Base-by-base conservation (phyloP, 1,140 invertebrate species). In the Cardiocondyla obscurior region DNA sequence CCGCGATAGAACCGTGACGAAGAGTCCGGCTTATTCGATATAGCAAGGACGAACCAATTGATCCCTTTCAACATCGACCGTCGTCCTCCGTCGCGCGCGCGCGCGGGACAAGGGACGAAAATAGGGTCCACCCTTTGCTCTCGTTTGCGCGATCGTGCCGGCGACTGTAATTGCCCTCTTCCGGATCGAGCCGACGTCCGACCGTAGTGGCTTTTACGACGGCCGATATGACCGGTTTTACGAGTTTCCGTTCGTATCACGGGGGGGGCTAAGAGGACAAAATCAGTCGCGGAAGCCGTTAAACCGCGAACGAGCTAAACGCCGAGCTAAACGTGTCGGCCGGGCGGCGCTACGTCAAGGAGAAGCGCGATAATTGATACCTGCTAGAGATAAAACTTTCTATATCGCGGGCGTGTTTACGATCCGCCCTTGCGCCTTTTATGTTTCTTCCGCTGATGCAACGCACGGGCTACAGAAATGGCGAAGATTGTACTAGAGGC, bases 141-240 rank as follows among this genome's bases (percentile, higher is more conserved):
- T 86, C 81, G 65, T 84, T 87, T 44, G 53, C 86, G 42, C 62
- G 30, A 83, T 60, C 53, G n/a, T n/a, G 49, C 60, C 62, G 62
- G 76, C 36, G 65, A 60, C 69, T 82, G 85, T 88, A 88, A 87
- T 87, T 87, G 65, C 46, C 64, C 49, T 49, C 76, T 64, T 87
- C 72, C 58, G 57, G 51, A 19, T 42, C 58, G 36, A 70, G 36
- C 72, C 70, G 86, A 87, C 57, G 64, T 64, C 49, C 44, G 36
- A 28, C 19, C 70, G 49, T 77, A 51, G 65, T 77, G 57, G 65
- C 85, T 87, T 87, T 89, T 88, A 88, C 87, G 81, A 85, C 53
- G 67, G 57, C 76, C 74, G 81, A 82, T 87, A 89, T 83, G 85
- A 83, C 81, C 65, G 81, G 84, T 87, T 89, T 89, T 89, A 89